Conservation (phyloP, 2,888 invertebrate genomes). For the Rhamphomyia laevipes region DNA sequence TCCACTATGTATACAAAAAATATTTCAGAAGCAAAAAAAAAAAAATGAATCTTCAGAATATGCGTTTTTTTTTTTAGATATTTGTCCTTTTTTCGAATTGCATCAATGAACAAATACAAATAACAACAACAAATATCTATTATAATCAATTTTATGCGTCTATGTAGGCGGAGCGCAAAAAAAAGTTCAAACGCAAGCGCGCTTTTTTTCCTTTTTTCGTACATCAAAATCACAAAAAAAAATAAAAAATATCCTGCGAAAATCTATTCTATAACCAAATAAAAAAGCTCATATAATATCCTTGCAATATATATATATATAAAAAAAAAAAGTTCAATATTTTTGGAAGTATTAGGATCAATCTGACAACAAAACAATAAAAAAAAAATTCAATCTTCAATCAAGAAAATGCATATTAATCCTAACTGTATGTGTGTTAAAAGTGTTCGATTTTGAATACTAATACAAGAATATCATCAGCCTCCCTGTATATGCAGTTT, state of each 20-base stretch:
- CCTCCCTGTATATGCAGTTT: too few species aligned
- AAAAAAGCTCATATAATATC: background rate
- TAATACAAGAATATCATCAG: too few species aligned
- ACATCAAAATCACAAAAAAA: background rate
- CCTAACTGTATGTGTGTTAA: too few species aligned
- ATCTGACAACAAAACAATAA: too few species aligned
- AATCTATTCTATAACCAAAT: background rate
- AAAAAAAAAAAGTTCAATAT: too few species aligned
- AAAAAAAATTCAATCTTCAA: too few species aligned
- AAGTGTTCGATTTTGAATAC: too few species aligned
- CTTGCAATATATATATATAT: too few species aligned
- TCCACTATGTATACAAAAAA: too few species aligned
- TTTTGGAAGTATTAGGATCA: too few species aligned
- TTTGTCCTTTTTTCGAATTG: background rate
- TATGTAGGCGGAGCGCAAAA: conserved; percentile 2
- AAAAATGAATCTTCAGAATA: background rate
- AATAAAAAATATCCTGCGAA: background rate
- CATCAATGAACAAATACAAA: background rate
- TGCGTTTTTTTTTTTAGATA: background rate
- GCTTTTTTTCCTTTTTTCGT: background rate
- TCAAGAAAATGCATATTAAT: too few species aligned
- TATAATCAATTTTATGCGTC: conserved; percentile 3
- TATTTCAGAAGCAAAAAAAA: too few species aligned
- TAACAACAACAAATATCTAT: background rate
- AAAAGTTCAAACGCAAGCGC: conserved; percentile 2